Conservation (phyloP, 2,888 invertebrate species). For the Sphaeridia pumilis region DNA sequence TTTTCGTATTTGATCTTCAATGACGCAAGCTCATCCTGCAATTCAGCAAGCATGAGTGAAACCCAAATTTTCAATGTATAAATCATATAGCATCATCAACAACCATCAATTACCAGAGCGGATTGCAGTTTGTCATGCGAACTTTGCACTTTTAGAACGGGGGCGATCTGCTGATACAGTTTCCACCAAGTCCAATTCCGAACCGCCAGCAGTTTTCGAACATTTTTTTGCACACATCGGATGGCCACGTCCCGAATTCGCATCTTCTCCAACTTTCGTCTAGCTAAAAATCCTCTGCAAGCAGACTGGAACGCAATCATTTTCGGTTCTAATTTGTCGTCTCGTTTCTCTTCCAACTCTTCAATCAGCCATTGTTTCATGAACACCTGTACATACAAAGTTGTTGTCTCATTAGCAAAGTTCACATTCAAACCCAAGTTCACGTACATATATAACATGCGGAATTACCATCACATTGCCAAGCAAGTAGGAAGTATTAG, state of each 20-base stretch:
- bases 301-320: slow-evolving; percentile 76
- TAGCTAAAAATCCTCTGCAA: slow-evolving; percentile 76
- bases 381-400: slow-evolving; percentile 91
- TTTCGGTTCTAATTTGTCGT: slow-evolving; percentile 75
- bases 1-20: slow-evolving; percentile 72
- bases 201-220: slow-evolving; percentile 79
- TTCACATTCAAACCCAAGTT: too few species aligned
- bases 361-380: slow-evolving; percentile 83
- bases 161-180: slow-evolving; percentile 78
- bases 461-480: slow-evolving; percentile 32
- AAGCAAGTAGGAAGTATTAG: slow-evolving; percentile 26
- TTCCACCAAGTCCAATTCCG: slow-evolving; percentile 98
- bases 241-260: slow-evolving; percentile 50
- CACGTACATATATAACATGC: too few species aligned
- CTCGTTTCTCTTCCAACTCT: slow-evolving; percentile 76
- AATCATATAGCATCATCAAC: too few species aligned
- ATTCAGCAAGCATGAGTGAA: too few species aligned
- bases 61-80: too few species aligned
- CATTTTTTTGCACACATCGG: slow-evolving; percentile 86
- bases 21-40: slow-evolving; percentile 72
- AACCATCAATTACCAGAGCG: slow-evolving; percentile 73
- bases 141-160: slow-evolving; percentile 81
- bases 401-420: too few species aligned
- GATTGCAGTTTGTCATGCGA: slow-evolving; percentile 83
- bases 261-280: slow-evolving; percentile 53